Percentiles rank a stretch among this genome's conserved stretches.
These are phyloP conservation scores for Drosophila arizonae DNA, from an alignment of 1,140 invertebrate genomes.

Conservation along the genomic window DNA sequence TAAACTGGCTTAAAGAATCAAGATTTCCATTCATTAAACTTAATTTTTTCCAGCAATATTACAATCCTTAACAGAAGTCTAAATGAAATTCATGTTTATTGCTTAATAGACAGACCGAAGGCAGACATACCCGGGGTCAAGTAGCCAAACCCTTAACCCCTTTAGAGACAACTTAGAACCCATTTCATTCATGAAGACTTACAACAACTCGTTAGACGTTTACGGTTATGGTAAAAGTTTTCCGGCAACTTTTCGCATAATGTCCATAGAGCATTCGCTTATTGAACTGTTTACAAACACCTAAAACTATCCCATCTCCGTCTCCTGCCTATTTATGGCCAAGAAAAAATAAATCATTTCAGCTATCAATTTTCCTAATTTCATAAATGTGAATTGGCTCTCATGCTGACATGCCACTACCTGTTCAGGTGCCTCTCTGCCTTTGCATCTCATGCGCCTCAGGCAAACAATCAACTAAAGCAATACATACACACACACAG, in stretches of 20 bases:
- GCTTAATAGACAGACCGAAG: no score
- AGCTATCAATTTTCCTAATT: slow-evolving; percentile 68
- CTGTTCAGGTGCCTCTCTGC: not conserved
- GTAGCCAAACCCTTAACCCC: no score
- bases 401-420: slow-evolving; percentile 32
- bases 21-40: no score
- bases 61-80: no score
- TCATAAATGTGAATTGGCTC: slow-evolving; percentile 68
- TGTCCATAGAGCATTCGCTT: not conserved
- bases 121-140: no score
- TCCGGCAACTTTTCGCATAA: not conserved
- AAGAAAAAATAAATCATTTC: slow-evolving; percentile 28
- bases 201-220: no score
- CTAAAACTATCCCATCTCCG: not conserved
- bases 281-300: not conserved
- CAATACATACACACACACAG: slow-evolving; percentile 48
- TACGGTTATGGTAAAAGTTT: not conserved
- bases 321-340: not conserved
- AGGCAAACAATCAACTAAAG: slow-evolving; percentile 76
- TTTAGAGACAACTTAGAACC: no score
- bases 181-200: no score
- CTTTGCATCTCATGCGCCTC: slow-evolving; percentile 52
- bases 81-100: no score
- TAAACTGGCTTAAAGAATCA: no score
- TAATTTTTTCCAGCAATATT: no score